Percentiles rank a stretch among this genome's conserved stretches.
Conservation (phyloP, 92 coral and sea anemone species). For the Phenganax stokvisi region DNA sequence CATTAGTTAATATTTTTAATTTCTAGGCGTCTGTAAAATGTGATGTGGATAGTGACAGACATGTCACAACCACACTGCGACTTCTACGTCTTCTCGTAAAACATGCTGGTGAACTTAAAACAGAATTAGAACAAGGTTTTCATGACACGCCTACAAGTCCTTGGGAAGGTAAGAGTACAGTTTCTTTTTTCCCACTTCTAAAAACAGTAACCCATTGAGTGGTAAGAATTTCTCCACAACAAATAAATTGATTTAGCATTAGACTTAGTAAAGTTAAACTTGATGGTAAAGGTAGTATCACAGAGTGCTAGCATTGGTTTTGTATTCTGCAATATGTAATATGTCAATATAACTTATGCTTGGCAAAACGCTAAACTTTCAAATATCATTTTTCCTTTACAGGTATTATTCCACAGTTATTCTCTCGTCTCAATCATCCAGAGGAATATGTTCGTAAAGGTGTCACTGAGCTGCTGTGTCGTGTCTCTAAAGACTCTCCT, state of each 20-base stretch:
- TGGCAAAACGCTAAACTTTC: no score
- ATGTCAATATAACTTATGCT: neutral
- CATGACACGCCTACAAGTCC: constrained; percentile 85
- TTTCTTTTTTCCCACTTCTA: neutral
- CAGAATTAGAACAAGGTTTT: constrained; percentile 81
- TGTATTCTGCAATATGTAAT: neutral
- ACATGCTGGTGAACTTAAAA: constrained; percentile 90
- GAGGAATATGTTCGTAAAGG: constrained; percentile 90
- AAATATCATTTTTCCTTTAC: neutral
- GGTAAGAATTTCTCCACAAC: no score
- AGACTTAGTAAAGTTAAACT: no score
- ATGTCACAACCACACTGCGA: constrained; percentile 94
- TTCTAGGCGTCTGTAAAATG: constrained; percentile 21
- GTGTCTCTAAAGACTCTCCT: constrained; percentile 90
- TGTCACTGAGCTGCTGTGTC: constrained; percentile 91
- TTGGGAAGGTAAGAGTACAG: constrained; percentile 72
- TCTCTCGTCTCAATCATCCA: constrained; percentile 94
- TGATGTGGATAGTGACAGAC: constrained; percentile 59
- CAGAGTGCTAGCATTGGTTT: no score
- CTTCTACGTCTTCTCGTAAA: constrained; percentile 88
- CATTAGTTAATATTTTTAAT: neutral
- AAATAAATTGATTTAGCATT: no score
- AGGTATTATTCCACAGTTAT: constrained; percentile 95
- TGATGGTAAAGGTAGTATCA: no score
- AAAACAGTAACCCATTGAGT: neutral